A percentile compares a stretch with the other conserved stretches of the same genome.
Evolutionary conservation across 2,113 vertebrate species (phyloP).

Genomic region (Pavo muticus): DNA sequence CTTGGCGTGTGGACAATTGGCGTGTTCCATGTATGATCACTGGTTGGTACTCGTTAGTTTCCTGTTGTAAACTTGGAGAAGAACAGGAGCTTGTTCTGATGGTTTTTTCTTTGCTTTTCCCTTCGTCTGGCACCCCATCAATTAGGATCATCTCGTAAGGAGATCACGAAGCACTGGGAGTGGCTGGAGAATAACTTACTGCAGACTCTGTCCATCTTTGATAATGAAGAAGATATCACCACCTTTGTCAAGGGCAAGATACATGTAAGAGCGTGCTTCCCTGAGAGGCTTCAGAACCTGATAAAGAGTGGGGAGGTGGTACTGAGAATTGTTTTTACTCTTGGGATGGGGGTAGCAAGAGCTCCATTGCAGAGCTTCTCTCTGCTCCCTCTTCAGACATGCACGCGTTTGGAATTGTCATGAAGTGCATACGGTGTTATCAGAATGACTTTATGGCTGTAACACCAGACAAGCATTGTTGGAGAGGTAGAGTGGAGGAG

Average conservation of each 20-base stretch:
- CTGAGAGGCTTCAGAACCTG: neutral
- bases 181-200: constrained; percentile 96
- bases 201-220: constrained; percentile 96
- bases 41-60: neutral
- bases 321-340: neutral
- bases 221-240: constrained; percentile 94
- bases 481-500: no score
- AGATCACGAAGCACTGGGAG: constrained; percentile 97
- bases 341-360: neutral
- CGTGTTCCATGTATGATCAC: neutral
- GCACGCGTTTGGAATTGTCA: neutral
- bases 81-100: neutral
- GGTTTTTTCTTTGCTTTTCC: constrained; percentile 11
- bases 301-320: neutral
- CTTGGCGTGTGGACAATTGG: neutral
- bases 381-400: neutral
- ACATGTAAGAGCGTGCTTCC: constrained; percentile 78
- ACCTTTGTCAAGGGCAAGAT: constrained; percentile 99
- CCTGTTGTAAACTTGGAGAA: neutral
- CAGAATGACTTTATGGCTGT: neutral
- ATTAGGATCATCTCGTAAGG: constrained; percentile 92
- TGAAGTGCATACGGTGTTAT: neutral
- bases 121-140: neutral
- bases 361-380: neutral
- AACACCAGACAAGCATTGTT: neutral